Base-by-base conservation (phyloP, 2,797 vertebrate species). In the Sebastes alutus region DNA sequence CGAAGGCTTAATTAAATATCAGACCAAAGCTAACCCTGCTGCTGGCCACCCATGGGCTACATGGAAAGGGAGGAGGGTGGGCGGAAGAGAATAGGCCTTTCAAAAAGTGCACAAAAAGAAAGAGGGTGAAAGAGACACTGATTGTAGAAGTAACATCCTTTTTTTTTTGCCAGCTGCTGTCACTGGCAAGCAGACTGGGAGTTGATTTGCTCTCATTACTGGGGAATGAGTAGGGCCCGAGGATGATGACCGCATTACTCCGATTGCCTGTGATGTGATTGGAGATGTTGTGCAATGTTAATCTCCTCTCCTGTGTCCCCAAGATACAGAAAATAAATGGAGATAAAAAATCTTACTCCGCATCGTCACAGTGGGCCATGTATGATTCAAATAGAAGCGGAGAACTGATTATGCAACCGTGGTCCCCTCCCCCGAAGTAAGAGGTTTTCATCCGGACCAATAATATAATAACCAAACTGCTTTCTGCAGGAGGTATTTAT, bases 151-250 rank as follows among this genome's bases (percentile, higher is more conserved):
- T 80, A 80, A 77, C 90, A 81, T 90, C 82, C 85, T 75, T 76
- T 81, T 76, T 81, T 70, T 71, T 81, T 70, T 71, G 72, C 86
- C 86, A 89, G 89, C 92, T 90, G 89, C 89, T 88, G 91, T 93
- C 93, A 88, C 92, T 90, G 88, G 85, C 91, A 92, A 89, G 91
- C 91, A 90, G 89, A 88, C 93, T 92, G 88, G 80, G 87, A 95
- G 94, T 94, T 94, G 89, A 95, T 96, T 95, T 95, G 89, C 89
- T 88, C 90, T 95, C 93, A 94, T 96, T 95, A 96, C 90, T 88
- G 83, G 90, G 89, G 90, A 93, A 92, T 86, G 87, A 89, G 88
- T 87, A 75, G 72, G 77, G 91, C 93, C 91, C 4, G 84, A 88
- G 94, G 93, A 92, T 88, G 94, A 90, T 89, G 93, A 89, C 92